A percentile compares a stretch with the other conserved stretches of the same genome.
Evolutionary conservation across 2,113 vertebrate species (phyloP).

Genomic region (Strix aluco): DNA sequence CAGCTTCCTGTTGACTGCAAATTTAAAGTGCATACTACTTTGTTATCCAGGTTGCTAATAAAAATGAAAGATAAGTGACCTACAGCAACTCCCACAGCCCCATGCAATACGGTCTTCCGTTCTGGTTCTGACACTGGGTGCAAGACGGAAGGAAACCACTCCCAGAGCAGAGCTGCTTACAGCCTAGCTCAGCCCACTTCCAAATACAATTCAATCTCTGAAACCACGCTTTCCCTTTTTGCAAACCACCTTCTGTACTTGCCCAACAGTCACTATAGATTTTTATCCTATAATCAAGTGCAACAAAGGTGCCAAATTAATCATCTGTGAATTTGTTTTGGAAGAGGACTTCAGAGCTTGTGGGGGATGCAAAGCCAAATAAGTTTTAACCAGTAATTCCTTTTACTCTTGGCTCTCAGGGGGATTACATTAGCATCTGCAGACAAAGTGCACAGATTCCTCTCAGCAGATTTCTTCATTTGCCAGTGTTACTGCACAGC

Average conservation of each 20-base stretch:
- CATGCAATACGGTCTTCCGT: not conserved
- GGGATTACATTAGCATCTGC: not conserved
- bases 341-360: not conserved
- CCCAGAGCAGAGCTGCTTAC: not conserved
- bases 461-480: conserved; percentile 26
- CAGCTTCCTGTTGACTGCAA: conserved; percentile 59
- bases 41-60: conserved; percentile 26
- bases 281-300: not conserved
- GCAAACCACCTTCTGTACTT: not conserved
- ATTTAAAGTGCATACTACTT: not conserved
- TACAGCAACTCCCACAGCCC: not conserved
- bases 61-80: conserved; percentile 37
- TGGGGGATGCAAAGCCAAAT: not conserved
- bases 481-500: not conserved
- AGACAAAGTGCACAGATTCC: not conserved
- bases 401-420: not conserved
- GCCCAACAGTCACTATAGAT: not conserved
- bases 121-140: not conserved
- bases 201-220: not conserved
- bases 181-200: not conserved
- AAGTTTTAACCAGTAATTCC: not conserved
- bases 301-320: not conserved
- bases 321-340: not conserved
- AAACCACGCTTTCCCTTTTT: not conserved
- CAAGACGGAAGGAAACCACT: conserved; percentile 46